Evolutionary conservation across 2,797 vertebrate genomes (phyloP), one percentile per base, ranked within the genome.

Genomic region (Podargus strigoides): DNA sequence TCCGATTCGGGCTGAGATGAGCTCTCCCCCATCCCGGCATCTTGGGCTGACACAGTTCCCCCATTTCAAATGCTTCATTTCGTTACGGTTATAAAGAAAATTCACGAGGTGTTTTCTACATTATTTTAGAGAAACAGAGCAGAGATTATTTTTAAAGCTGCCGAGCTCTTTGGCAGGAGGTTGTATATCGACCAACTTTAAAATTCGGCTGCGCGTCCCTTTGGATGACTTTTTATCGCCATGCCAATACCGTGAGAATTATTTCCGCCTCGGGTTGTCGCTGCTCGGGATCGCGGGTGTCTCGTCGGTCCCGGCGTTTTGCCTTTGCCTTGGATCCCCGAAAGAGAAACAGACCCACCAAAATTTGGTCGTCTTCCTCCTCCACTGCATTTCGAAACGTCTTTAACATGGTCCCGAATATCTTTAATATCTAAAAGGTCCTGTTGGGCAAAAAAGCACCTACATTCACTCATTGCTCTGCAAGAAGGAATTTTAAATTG

Each of bases 51-150:
- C 6, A 5, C 30, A 34, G 5, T 8, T 70, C 46, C 66, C 50
- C n/a, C 58, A 7, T 55, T 81, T 59, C 14, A 1, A 27, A 44
- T n/a, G 24, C 9, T 82, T 52, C 12, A 62, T 76, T 95, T 91
- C 58, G 32, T 77, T 74, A 18, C 0, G 1, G 4, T 46, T 41
- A 22, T 10, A 76, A 68, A 91, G 39, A 93, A 92, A 91, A 74
- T 10, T 70, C 41, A 24, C 12, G 5, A 7, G 3, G 12, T 0
- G 0, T 2, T 64, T 83, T 46, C 14, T 2, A 28, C 0, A 3
- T 47, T 55, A 8, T 28, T 78, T 59, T 63, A 68, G 23, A 47
- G 22, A 81, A 76, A 70, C 5, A 49, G 12, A 41, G 3, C 4
- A 26, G 1, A 9, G 9, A 3, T 21, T 42, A 8, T 37, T 80